A percentile compares a stretch with the other conserved stretches of the same genome.
These are phyloP conservation scores for Xanthia icteritia DNA, from an alignment of 2,888 invertebrate genomes.

Conservation along the genomic window DNA sequence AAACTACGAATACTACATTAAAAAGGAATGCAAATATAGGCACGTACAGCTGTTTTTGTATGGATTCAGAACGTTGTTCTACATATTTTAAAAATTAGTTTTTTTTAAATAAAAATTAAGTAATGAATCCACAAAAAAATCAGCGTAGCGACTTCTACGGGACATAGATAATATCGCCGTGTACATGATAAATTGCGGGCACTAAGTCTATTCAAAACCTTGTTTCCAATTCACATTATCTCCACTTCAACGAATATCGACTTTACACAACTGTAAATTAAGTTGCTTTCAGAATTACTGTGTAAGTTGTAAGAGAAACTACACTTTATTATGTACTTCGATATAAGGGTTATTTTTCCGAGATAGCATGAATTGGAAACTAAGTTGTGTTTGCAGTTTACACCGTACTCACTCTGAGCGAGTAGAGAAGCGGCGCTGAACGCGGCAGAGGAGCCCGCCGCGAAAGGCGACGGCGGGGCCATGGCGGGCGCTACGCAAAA, in stretches of 20 bases:
- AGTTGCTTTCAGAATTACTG: not conserved
- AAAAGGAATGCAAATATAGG: conserved; percentile 27
- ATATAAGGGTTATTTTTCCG: not conserved
- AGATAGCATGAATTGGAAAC: conserved; percentile 38
- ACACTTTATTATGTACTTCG: not conserved
- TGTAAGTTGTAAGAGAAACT: not conserved
- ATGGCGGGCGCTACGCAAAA: conserved; percentile 72
- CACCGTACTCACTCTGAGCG: conserved; percentile 94
- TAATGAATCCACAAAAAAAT: conserved; percentile 11
- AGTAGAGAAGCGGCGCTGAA: conserved; percentile 95
- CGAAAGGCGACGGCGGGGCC: conserved; percentile 75
- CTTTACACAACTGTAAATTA: not conserved
- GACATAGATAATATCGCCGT: conserved; percentile 11
- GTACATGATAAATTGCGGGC: conserved; percentile 36
- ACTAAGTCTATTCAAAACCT: conserved; percentile 6
- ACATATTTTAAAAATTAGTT: too few species aligned
- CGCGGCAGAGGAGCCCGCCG: conserved; percentile 87
- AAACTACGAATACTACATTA: conserved; percentile 20
- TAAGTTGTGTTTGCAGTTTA: conserved; percentile 20
- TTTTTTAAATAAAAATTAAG: not conserved
- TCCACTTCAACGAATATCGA: not conserved
- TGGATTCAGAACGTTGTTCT: not conserved
- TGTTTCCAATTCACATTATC: conserved; percentile 34
- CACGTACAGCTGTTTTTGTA: conserved; percentile 37
- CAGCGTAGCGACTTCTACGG: conserved; percentile 32